Evolutionary conservation across 2,113 vertebrate species (phyloP), one percentile per base, ranked within the genome.

Genomic region (Rhea pennata): DNA sequence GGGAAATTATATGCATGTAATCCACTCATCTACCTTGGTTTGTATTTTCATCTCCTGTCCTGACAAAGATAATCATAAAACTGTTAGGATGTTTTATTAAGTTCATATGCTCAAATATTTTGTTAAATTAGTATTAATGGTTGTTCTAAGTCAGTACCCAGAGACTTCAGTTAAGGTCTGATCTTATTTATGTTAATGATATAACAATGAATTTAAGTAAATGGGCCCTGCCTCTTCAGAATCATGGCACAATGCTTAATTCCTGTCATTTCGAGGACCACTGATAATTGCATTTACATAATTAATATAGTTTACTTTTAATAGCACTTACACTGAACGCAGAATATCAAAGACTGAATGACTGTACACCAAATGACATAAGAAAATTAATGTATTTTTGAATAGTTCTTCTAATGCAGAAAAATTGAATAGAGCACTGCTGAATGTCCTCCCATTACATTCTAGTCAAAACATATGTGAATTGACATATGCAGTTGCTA

Each of bases 261-360:
- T 93, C 53, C 42, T 82, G 39, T 87, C 1, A 70, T 88, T 94
- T 91, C 44, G 90, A 93, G 58, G 46, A 8, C 36, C 81, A 66
- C 31, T 93, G 62, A 91, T 58, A 94, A 93, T 46, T 87, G 74
- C 40, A 84, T 83, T 92, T 95, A 46, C 64, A 87, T 74, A 89
- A 92, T 53, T 94, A 64, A 96, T 54, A 23, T 8, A 7, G 48
- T 88, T 94, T 88, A 85, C 16, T 81, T 90, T 95, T 91, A 92
- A 72, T 70, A 62, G 40, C 24, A 11, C 22, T 90, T 88, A 39
- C 20, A 76, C 26, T 74, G 74, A 92, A 73, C 27, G 39, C 8
- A 64, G 67, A 75, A 12, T 48, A n/a, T 29, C 42, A 87, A 94
- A 90, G 84, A 87, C 70, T 69, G 87, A 86, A 83, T 65, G 27